Percentiles rank a stretch among this genome's conserved stretches.
Conservation (phyloP, 2,797 vertebrate species). For the Vireo griseus region DNA sequence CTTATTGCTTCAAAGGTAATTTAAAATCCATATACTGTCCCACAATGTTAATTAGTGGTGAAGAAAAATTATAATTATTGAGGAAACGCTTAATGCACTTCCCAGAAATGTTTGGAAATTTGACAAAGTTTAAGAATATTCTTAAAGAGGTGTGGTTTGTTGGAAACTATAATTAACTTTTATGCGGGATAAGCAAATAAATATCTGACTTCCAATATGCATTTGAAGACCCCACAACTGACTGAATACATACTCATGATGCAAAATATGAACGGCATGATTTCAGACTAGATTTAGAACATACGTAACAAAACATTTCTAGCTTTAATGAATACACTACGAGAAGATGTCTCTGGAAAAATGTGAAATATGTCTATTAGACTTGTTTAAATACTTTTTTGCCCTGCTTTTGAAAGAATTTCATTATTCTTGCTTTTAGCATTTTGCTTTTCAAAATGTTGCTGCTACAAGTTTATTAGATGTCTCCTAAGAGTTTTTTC, state of each 20-base stretch:
- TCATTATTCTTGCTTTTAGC: neutral
- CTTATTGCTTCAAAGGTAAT: neutral
- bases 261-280: neutral
- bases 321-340: neutral
- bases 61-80: neutral
- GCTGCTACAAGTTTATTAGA: neutral
- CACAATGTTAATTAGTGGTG: neutral
- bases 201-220: neutral
- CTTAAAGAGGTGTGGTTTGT: neutral
- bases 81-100: neutral
- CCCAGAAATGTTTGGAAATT: neutral
- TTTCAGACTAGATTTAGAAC: neutral
- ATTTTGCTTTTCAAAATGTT: neutral
- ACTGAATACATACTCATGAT: neutral
- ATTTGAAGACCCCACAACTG: neutral
- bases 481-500: neutral
- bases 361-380: neutral
- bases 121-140: neutral
- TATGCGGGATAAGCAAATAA: neutral
- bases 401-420: neutral
- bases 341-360: neutral
- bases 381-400: neutral
- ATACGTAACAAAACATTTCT: neutral
- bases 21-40: neutral
- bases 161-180: neutral